Base-by-base conservation (phyloP, 2,113 vertebrate species). In the Grantiella picta region DNA sequence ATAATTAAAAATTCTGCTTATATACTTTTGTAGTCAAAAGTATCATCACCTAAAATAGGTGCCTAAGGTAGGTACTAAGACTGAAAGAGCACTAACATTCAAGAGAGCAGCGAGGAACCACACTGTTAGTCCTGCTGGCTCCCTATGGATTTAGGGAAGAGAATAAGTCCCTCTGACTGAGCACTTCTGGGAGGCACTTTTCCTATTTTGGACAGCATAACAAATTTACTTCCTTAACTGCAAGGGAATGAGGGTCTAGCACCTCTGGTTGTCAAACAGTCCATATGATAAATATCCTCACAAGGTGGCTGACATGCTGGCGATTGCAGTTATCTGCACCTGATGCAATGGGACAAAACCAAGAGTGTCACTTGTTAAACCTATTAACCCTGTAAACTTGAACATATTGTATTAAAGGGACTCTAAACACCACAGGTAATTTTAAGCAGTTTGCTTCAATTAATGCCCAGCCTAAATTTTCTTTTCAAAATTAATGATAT, bases 161-260 rank as follows among this genome's bases (percentile, higher is more conserved):
- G 25, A 68, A 21, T 6, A 29, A 19, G 29, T 8, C 28, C 35
- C 9, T 54, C 38, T 0, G 0, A 12, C 11, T 21, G 38, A 27
- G 17, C 7, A 47, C 18, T 85, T 63, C 44, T n/a, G 29, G 38
- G 11, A 50, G 35, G 35, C 47, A 3, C 1, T 15, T 8, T 47
- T 42, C 44, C 49, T 52, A 3, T 36, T 64, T 47, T 8, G 33
- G 13, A 20, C 57, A 65, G 15, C 1, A 1, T 12, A 40, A 82
- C 0, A 0, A 52, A 60, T 64, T 50, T 80, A 57, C 63, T 72
- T 42, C 42, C 63, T 82, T 50, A 71, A 45, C 13, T 80, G 27
- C 40, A 44, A 8, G 10, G 29, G 40, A 77, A 53, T 0, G 0
- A 77, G 16, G 5, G 33, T 29, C 53, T 80, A 20, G 23, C 8